These are phyloP conservation scores for Vidua macroura DNA, from an alignment of 2,113 vertebrate species.

Conservation along the genomic window DNA sequence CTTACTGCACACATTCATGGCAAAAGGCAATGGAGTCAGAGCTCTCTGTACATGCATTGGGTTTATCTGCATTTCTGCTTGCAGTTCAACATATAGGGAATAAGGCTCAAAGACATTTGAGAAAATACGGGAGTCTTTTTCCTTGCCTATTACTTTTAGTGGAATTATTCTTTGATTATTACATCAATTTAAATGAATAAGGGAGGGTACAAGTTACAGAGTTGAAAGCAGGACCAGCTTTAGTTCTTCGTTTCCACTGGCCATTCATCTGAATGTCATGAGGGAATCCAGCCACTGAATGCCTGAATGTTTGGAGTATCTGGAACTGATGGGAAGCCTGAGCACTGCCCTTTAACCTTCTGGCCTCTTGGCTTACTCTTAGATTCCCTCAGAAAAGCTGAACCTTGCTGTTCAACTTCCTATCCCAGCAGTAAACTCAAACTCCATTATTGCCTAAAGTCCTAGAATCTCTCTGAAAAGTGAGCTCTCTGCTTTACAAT, in stretches of 20 bases:
- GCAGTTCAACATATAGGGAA: not conserved
- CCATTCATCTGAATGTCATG: slow-evolving; percentile 29
- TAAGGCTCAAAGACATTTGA: not conserved
- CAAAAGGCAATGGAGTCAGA: not conserved
- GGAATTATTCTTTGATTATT: not conserved
- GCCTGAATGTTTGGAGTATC: slow-evolving; percentile 1
- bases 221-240: not conserved
- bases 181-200: not conserved
- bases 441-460: slow-evolving; percentile 28
- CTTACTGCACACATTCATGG: not conserved
- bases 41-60: not conserved
- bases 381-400: slow-evolving; percentile 17
- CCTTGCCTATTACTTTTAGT: not conserved
- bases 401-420: slow-evolving; percentile 42
- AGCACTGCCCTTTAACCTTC: slow-evolving; percentile 49
- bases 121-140: not conserved
- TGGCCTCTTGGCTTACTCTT: slow-evolving; percentile 44
- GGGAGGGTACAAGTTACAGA: not conserved
- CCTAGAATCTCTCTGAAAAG: slow-evolving; percentile 9
- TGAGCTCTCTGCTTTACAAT: not conserved
- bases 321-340: slow-evolving; percentile 23
- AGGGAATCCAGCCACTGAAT: slow-evolving; percentile 26
- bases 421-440: slow-evolving; percentile 27
- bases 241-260: not conserved
- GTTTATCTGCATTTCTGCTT: not conserved